Evolutionary conservation across 2,797 vertebrate genomes (phyloP).

Genomic region (Martes flavigula): DNA sequence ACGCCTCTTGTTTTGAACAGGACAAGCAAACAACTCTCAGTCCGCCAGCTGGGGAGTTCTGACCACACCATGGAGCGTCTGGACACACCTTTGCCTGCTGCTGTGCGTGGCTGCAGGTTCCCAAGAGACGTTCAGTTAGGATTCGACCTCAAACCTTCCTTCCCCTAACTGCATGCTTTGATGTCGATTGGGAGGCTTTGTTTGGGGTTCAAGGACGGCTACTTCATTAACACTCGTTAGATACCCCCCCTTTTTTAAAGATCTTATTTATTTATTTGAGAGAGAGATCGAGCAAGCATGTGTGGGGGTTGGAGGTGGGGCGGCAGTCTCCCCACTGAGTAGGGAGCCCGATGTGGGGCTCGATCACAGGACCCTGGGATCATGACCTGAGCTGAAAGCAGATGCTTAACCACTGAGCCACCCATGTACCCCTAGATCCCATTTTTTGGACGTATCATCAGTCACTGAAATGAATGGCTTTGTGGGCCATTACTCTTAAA

Average conservation of each 20-base stretch:
- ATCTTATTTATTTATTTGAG: no score
- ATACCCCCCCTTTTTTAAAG: neutral
- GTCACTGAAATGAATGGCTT: neutral
- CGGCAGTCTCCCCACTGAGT: no score
- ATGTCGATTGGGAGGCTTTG: neutral
- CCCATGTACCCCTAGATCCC: neutral
- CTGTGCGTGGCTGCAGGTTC: neutral
- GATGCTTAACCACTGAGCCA: no score
- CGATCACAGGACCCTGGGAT: no score
- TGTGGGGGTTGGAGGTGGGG: no score
- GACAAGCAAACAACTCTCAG: neutral
- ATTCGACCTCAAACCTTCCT: accelerated
- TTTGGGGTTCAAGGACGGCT: neutral
- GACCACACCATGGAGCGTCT: neutral
- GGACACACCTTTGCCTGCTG: neutral
- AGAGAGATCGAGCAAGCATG: no score
- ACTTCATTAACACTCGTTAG: neutral
- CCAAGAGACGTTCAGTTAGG: neutral
- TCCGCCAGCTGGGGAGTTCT: neutral
- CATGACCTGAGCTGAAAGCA: no score
- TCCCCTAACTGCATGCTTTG: neutral
- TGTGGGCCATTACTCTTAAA: neutral
- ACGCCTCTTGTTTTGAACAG: conserved; percentile 13
- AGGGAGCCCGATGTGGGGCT: no score
- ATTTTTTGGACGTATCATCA: accelerated